Percentiles rank a stretch among this genome's conserved stretches.
phyloP scores from a whole-genome alignment of 2,888 invertebrate species.

The Amphipoea oculea region DNA sequence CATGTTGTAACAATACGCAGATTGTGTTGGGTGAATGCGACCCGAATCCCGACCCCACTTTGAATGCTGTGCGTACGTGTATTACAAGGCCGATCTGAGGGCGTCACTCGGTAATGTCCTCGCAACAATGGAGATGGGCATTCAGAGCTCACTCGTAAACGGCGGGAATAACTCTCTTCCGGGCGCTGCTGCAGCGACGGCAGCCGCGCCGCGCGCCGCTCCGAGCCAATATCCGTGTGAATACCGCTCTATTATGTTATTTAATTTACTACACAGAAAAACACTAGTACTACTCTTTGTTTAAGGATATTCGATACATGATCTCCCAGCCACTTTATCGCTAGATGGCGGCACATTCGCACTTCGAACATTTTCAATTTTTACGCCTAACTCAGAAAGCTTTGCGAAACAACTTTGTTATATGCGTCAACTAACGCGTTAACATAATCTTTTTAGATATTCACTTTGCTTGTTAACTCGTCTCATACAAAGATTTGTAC shows the following conservation, averaged over 20 bases:
- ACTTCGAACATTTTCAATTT: too few relatives aligned
- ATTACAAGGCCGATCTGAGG: constrained; percentile 65
- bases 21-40: constrained; percentile 35
- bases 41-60: constrained; percentile 57
- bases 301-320: too few relatives aligned
- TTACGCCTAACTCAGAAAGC: too few relatives aligned
- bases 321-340: too few relatives aligned
- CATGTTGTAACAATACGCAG: constrained; percentile 36
- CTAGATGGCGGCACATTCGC: too few relatives aligned
- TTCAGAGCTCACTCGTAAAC: constrained; percentile 77
- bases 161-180: constrained; percentile 81
- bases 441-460: too few relatives aligned
- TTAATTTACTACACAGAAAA: constrained; percentile 36
- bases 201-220: constrained; percentile 42
- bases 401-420: too few relatives aligned
- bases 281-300: neutral
- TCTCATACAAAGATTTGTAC: too few relatives aligned
- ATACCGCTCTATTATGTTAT: constrained; percentile 48
- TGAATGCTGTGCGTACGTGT: constrained; percentile 43
- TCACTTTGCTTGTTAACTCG: too few relatives aligned
- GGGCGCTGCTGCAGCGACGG: constrained; percentile 61
- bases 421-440: too few relatives aligned
- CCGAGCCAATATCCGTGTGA: constrained; percentile 57
- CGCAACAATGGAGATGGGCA: constrained; percentile 76
- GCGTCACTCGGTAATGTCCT: constrained; percentile 70